These are phyloP conservation scores for Eurosta solidaginis DNA, from an alignment of 1,140 invertebrate genomes.

Conservation along the genomic window DNA sequence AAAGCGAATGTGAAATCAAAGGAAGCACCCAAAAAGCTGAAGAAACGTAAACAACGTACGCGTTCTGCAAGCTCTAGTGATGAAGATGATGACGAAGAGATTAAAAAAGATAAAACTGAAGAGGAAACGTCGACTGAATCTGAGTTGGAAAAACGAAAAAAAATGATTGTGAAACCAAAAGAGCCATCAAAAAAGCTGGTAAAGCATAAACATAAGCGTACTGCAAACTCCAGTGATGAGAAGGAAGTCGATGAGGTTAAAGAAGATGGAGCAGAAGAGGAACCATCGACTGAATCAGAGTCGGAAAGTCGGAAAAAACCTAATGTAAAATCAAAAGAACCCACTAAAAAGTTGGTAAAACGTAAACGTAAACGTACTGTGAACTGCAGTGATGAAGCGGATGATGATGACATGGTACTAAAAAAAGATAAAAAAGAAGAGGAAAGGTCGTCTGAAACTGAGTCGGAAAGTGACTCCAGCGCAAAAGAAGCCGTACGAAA, in stretches of 20 bases:
- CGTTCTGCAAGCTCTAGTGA: background rate
- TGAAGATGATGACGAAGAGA: background rate
- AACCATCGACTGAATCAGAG: slow-evolving; percentile 1
- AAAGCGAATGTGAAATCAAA: background rate
- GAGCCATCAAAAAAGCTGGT: background rate
- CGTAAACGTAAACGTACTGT: background rate
- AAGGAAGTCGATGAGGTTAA: background rate
- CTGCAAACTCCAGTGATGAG: background rate
- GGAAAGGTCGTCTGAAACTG: background rate
- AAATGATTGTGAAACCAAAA: background rate
- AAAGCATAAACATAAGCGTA: background rate
- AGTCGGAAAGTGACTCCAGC: background rate
- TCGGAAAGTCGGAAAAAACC: too few species aligned
- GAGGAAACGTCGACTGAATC: background rate
- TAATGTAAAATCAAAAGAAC: too few species aligned
- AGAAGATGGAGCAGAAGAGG: background rate
- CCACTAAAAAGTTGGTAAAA: background rate
- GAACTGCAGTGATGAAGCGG: too few species aligned
- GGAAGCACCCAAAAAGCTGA: background rate
- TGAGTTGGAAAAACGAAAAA: background rate
- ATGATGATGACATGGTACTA: too few species aligned
- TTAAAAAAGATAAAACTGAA: background rate
- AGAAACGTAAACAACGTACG: background rate
- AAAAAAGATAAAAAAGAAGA: background rate
- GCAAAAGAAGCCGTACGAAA: background rate